A percentile compares a stretch with the other conserved stretches of the same genome.
Conservation (phyloP, 1,140 invertebrate species). For the Druon quercuslanigerum region DNA sequence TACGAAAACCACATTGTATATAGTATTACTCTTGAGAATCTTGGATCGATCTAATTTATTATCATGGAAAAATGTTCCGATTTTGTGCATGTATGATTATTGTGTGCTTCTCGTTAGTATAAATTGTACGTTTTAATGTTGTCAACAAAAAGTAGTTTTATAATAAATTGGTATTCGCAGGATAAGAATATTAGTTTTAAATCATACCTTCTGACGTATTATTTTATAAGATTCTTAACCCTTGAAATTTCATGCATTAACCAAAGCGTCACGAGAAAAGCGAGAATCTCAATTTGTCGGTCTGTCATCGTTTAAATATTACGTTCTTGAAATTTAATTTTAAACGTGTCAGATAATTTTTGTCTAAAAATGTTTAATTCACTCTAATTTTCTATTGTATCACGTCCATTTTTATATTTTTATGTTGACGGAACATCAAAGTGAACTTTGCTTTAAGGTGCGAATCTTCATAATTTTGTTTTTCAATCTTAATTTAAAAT, state of each 20-base stretch:
- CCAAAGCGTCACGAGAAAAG: conserved; percentile 59
- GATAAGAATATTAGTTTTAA: background rate
- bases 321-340: background rate
- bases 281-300: conserved; percentile 55
- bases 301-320: conserved; percentile 53
- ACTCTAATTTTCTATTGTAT: background rate
- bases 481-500: too few relatives aligned
- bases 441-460: too few relatives aligned
- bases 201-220: conserved; percentile 32
- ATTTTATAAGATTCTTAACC: conserved; percentile 54
- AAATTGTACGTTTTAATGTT: conserved; percentile 1
- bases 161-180: conserved; percentile 14
- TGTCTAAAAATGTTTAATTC: too few relatives aligned
- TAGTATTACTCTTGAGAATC: too few relatives aligned
- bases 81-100: conserved; percentile 26
- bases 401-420: background rate
- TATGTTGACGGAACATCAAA: too few relatives aligned
- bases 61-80: conserved; percentile 3
- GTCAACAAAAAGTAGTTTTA: background rate
- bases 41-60: too few relatives aligned
- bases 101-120: background rate
- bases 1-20: too few relatives aligned
- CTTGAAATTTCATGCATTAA: conserved; percentile 58
- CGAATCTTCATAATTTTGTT: too few relatives aligned
- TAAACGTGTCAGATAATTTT: too few relatives aligned